phyloP scores from a whole-genome alignment of 1,140 invertebrate genomes.

The Polypedilum vanderplanki region DNA sequence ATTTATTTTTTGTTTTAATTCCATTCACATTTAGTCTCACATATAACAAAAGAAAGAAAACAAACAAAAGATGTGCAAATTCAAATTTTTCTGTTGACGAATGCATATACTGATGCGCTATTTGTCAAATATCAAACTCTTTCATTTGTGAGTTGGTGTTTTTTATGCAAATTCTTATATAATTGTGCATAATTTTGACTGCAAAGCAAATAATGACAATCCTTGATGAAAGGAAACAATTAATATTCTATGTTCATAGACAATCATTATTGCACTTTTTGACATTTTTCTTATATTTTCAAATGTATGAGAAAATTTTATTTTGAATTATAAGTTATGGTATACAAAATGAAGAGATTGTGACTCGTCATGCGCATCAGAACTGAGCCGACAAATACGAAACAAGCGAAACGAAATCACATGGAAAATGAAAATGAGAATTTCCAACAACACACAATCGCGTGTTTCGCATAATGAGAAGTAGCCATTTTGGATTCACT shows the following conservation, averaged over 20 bases:
- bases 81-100: background rate
- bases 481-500: background rate
- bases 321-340: no score
- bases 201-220: background rate
- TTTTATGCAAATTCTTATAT: background rate
- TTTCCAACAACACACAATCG: background rate
- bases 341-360: no score
- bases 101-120: no score
- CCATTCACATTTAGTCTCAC: background rate
- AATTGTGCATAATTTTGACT: background rate
- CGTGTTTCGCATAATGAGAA: background rate
- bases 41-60: no score
- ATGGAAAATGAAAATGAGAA: background rate
- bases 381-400: background rate
- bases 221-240: background rate
- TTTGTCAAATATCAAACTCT: no score
- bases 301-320: background rate
- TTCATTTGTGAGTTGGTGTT: background rate
- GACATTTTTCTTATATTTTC: background rate
- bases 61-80: constrained; percentile 6
- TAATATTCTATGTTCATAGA: background rate
- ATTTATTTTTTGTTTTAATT: background rate
- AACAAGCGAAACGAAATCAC: background rate
- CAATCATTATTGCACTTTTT: background rate
- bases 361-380: background rate